Evolutionary conservation across 2,113 vertebrate genomes (phyloP).

Genomic region (Loxodonta africana): DNA sequence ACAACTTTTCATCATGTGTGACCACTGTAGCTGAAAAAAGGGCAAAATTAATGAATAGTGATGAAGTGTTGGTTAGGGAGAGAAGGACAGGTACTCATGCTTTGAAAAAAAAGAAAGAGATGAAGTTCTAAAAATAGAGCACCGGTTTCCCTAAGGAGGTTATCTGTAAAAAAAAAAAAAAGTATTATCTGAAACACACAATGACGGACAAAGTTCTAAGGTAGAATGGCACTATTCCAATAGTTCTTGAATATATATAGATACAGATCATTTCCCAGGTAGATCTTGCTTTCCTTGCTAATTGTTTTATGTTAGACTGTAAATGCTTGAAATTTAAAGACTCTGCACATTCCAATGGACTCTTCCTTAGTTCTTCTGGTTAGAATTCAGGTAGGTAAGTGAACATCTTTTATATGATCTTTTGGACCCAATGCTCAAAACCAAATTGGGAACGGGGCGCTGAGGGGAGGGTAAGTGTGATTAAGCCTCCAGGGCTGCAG

Average conservation of each 20-base stretch:
- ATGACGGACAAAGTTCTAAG: constrained; percentile 26
- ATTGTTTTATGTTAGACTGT: constrained; percentile 7
- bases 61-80: background rate
- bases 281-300: constrained; percentile 2
- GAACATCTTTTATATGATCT: background rate
- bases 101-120: background rate
- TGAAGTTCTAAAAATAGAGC: background rate
- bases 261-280: background rate
- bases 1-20: too few relatives aligned
- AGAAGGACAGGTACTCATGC: background rate
- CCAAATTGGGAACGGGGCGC: background rate
- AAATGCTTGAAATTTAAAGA: background rate
- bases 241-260: background rate
- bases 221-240: background rate
- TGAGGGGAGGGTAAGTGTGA: background rate
- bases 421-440: too few relatives aligned
- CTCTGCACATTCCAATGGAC: background rate
- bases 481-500: background rate
- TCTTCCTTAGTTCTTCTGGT: background rate
- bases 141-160: background rate
- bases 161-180: background rate
- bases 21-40: too few relatives aligned
- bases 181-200: background rate
- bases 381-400: background rate
- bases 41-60: too few relatives aligned